Base-by-base conservation (phyloP, 2,888 invertebrate species). In the Agriotes lineatus region DNA sequence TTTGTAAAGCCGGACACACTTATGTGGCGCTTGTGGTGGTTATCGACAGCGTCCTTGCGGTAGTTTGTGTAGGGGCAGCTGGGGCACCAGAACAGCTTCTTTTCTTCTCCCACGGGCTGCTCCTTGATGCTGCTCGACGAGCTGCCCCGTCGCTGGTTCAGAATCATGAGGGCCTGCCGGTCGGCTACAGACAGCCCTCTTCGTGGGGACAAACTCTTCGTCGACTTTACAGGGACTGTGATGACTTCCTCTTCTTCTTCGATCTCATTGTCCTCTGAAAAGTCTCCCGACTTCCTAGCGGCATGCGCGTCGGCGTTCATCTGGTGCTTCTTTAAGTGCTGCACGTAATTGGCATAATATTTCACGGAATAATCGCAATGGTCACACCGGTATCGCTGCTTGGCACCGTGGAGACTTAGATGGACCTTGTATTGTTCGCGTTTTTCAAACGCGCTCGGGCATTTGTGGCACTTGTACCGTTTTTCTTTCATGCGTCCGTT, bases 281-380 rank as follows among this genome's bases (percentile, higher is more conserved):
- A 77, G 20, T 72, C 73, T 12, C 64, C 72, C 10, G 74, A 71
- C 30, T 87, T 86, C 63, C 87, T 85, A 39, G 89, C 89, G 0
- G 89, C 89, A 73, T 87, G 87, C 7, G 91, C 90, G 75, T 91
- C 89, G 37, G 89, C 90, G 71, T 90, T 90, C 82, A 89, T 88
- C 80, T 91, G 89, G 81, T 95, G 95, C 79, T 95, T 93, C 69
- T 91, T 90, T 84, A 91, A 86, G 80, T 96, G 96, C 80, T 95
- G 95, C 35, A 91, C 90, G 76, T 93, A 92, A 81, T 94, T 93
- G 1, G 94, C 94, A 77, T 92, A 93, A 81, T 94, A 94, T 77
- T 94, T 93, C 0, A 95, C 95, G 1, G 95, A 93, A 83, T 95
- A 95, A 84, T 96, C 95, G 83, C 96, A 96, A 44, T 90, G 86